phyloP scores from a whole-genome alignment of 53 echinoderm and acorn worm genomes.

The Crossaster papposus region DNA sequence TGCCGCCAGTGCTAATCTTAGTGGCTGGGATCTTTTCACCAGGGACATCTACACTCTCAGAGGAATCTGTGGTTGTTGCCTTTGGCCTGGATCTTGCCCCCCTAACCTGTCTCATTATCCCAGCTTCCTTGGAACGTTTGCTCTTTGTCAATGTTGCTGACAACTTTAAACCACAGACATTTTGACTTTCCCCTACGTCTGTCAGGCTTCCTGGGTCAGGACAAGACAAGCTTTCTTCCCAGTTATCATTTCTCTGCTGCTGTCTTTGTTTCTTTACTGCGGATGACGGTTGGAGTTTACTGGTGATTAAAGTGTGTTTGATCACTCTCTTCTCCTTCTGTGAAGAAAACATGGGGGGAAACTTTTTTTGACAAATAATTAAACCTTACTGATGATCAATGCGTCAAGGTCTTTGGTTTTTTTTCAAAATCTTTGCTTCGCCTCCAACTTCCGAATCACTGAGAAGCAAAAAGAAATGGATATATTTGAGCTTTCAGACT shows the following conservation, averaged over 20 bases:
- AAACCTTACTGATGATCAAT: too few species aligned
- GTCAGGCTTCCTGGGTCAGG: background rate
- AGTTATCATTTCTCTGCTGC: background rate
- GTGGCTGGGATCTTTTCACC: background rate
- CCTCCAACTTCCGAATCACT: too few species aligned
- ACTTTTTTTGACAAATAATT: background rate
- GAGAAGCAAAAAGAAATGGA: too few species aligned
- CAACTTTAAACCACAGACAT: background rate
- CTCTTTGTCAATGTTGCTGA: background rate
- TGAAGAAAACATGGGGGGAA: background rate
- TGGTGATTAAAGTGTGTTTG: background rate
- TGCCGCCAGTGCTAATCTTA: background rate
- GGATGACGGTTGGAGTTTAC: background rate
- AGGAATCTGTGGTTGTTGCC: slow-evolving; percentile 7
- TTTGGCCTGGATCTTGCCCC: background rate
- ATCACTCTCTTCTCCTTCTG: slow-evolving; percentile 7
- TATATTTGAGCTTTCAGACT: too few species aligned
- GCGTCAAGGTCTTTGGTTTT: too few species aligned
- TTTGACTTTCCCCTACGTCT: background rate
- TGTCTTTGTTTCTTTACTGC: slow-evolving; percentile 3
- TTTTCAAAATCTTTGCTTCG: too few species aligned
- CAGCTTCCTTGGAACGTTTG: background rate
- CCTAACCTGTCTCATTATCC: background rate
- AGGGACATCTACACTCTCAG: background rate
- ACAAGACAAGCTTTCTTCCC: background rate